A percentile compares a stretch with the other conserved stretches of the same genome.
phyloP scores from a whole-genome alignment of 1,140 invertebrate species.

The Atta texana region DNA sequence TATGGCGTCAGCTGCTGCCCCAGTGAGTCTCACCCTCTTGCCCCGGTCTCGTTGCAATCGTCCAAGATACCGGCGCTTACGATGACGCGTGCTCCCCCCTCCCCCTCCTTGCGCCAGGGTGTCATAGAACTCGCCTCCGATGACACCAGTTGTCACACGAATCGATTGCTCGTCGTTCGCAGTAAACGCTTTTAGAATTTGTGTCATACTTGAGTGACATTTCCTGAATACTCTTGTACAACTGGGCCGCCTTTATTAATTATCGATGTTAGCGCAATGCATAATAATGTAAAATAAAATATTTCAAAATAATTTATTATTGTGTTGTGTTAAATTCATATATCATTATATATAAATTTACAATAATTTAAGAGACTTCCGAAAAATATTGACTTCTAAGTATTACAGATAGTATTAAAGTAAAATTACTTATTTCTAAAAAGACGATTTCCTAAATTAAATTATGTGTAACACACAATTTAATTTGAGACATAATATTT shows the following conservation, averaged over 20 bases:
- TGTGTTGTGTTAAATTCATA: not conserved
- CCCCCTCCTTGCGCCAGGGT: not conserved
- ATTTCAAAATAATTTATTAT: not conserved
- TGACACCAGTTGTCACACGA: conserved; percentile 34
- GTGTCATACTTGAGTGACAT: not conserved
- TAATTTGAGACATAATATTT: too few species aligned
- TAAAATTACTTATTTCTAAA: conserved; percentile 1
- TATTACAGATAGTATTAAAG: not conserved
- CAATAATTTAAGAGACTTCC: not conserved
- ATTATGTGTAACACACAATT: not conserved
- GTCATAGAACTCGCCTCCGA: not conserved
- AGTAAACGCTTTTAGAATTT: not conserved
- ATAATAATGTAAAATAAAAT: not conserved
- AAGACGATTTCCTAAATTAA: not conserved
- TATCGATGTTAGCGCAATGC: not conserved
- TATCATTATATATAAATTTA: not conserved
- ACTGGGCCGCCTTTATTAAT: not conserved
- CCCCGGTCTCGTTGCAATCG: conserved; percentile 24
- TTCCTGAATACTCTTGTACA: not conserved
- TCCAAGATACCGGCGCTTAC: conserved; percentile 34
- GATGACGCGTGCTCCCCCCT: not conserved
- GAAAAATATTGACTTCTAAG: not conserved
- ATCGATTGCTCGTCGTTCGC: not conserved
- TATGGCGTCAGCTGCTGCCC: conserved; percentile 71
- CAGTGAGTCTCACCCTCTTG: conserved; percentile 66